Conservation (phyloP, 2,888 invertebrate species). For the Caenorhabditis parvicauda region DNA sequence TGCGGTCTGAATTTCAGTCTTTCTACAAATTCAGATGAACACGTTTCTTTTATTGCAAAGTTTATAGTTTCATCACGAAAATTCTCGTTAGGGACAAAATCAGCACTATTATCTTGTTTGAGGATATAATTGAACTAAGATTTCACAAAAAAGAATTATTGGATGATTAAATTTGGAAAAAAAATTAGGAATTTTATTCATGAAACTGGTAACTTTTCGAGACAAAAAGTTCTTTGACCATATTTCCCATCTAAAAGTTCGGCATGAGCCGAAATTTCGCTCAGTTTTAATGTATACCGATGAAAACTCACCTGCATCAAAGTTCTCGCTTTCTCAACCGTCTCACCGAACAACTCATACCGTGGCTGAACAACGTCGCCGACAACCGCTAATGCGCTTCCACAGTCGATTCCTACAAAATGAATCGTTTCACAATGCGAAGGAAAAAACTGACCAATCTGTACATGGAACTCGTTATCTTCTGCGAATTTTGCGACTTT, state of each 20-base stretch:
- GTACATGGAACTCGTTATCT: conserved; percentile 53
- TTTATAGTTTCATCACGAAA: neutral
- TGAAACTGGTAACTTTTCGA: too few species aligned
- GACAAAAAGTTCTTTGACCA: too few species aligned
- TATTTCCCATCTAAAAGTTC: too few species aligned
- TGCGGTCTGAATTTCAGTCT: conserved; percentile 16
- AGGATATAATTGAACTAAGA: too few species aligned
- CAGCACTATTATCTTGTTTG: too few species aligned
- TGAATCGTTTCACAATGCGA: neutral
- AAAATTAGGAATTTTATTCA: too few species aligned
- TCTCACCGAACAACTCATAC: conserved; percentile 51
- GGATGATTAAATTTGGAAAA: too few species aligned
- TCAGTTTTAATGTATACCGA: too few species aligned
- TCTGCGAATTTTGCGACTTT: conserved; percentile 42
- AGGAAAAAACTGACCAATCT: conserved; percentile 40
- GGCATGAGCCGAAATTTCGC: too few species aligned
- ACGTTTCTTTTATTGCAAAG: neutral
- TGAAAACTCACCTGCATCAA: conserved; percentile 25
- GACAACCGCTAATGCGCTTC: conserved; percentile 50
- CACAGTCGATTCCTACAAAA: conserved; percentile 54
- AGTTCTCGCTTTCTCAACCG: conserved; percentile 37
- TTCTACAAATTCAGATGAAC: neutral
- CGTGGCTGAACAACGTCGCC: conserved; percentile 51
- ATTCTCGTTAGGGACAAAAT: neutral
- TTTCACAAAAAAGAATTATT: too few species aligned